A percentile compares a stretch with the other conserved stretches of the same genome.
phyloP scores from a whole-genome alignment of 2,888 invertebrate species.

The Perizoma affinitatum region DNA sequence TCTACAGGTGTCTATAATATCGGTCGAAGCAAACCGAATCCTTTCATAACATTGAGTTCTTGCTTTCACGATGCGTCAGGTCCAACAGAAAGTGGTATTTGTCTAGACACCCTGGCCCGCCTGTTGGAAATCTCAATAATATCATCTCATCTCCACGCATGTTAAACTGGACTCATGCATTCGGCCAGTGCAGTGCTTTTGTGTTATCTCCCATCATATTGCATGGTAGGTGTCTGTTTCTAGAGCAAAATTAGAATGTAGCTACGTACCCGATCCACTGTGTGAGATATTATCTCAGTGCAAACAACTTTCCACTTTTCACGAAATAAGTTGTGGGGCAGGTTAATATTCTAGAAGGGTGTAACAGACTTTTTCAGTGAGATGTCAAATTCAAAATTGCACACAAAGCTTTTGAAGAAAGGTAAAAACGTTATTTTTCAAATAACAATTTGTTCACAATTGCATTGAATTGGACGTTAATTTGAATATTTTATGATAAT shows the following conservation, averaged over 20 bases:
- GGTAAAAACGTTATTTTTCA: no score
- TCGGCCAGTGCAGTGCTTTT: constrained; percentile 32
- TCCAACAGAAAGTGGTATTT: no score
- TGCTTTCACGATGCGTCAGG: no score
- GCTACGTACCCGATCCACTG: constrained; percentile 9
- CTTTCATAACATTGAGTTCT: no score
- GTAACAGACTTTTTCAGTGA: no score
- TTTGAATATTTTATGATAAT: constrained; percentile 5
- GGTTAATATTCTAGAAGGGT: no score
- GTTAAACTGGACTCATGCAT: constrained; percentile 56
- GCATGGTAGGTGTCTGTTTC: constrained; percentile 9
- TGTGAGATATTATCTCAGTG: constrained; percentile 20
- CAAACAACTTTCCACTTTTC: constrained; percentile 23
- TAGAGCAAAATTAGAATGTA: constrained; percentile 20
- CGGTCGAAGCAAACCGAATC: no score
- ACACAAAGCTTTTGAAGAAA: no score
- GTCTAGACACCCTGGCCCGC: no score
- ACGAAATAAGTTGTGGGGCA: constrained; percentile 15
- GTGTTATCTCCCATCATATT: constrained; percentile 19
- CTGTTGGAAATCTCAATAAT: no score
- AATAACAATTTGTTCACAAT: no score
- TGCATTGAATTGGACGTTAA: background rate
- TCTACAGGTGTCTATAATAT: no score
- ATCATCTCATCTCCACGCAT: constrained; percentile 26
- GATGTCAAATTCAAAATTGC: constrained; percentile 27